A percentile compares a stretch with the other conserved stretches of the same genome.
Evolutionary conservation across 2,888 invertebrate species (phyloP).

Genomic region (Ischnura elegans): DNA sequence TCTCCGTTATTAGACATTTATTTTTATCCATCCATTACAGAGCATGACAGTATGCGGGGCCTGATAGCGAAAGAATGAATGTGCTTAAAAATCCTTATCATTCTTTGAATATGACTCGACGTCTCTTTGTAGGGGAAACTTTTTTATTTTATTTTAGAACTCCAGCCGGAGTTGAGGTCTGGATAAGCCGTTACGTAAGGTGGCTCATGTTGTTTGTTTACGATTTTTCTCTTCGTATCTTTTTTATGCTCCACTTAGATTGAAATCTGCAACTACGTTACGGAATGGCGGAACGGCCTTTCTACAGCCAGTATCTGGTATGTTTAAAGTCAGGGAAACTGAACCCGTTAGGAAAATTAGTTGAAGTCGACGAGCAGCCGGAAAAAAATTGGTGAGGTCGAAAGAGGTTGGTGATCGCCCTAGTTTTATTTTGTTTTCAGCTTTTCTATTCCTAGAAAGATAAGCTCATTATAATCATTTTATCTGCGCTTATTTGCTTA

Average conservation of each 20-base stretch:
- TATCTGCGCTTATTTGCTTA: too few species aligned
- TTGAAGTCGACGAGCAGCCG: too few species aligned
- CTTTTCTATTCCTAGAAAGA: too few species aligned
- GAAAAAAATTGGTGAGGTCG: too few species aligned
- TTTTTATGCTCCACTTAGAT: neutral
- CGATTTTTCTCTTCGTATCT: neutral
- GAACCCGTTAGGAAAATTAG: too few species aligned
- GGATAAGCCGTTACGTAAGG: neutral
- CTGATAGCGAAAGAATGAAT: neutral
- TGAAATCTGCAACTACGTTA: neutral
- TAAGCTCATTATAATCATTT: too few species aligned
- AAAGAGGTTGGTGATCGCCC: too few species aligned
- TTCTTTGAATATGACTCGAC: neutral
- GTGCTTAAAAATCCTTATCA: neutral
- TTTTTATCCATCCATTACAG: neutral
- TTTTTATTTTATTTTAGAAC: neutral
- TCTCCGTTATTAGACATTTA: neutral
- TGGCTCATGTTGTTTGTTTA: neutral
- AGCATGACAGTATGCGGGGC: neutral
- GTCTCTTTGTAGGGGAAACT: neutral
- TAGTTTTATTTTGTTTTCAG: too few species aligned
- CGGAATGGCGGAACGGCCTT: too few species aligned
- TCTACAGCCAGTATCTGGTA: too few species aligned
- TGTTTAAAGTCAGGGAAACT: too few species aligned
- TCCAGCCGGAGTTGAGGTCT: neutral